Evolutionary conservation across 2,113 vertebrate species (phyloP), one percentile per base, ranked within the genome.

Genomic region (Equus quagga): DNA sequence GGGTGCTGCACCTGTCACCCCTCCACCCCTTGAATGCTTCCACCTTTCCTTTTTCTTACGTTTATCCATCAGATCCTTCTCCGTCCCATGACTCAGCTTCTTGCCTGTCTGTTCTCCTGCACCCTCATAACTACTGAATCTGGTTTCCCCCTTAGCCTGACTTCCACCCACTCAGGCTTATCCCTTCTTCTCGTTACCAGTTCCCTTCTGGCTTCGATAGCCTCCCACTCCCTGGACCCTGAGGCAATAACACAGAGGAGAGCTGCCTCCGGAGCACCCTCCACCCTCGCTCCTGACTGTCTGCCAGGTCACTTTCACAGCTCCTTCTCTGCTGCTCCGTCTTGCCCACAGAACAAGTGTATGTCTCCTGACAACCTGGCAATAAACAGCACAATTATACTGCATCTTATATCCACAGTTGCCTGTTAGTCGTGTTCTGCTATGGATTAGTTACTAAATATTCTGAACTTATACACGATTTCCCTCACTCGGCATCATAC

Each of bases 261-360:
- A 24, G 19, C 56, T 46, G 8, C 46, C 67, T 62, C 0, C 8
- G 14, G 21, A 49, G n/a, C 8, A 3, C 33, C 60, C 70, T n/a
- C 62, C 0, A 0, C 4, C 2, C 12, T 9, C 0, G 0, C 1
- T 58, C 49, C 62, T 15, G 19, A 21, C 44, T 73, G 18, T 36
- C 72, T 9, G 1, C 13, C 2, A 33, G 41, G 79, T 70, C 49
- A 9, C n/a, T 51, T 49, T 24, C 26, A 5, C 4, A 17, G 18
- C 70, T 51, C 36, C 67, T 82, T 78, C 73, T 78, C 17, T 62
- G 46, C 36, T 58, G 2, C 18, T 54, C n/a, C 36, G 0, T 65
- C 31, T 58, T 44, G 36, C 21, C 72, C 14, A 2, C 1, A 0
- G n/a, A 79, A 19, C 46, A 36, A 24, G 49, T 44, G 17, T 69